Evolutionary conservation across 1,140 invertebrate species (phyloP), one percentile per base, ranked within the genome.

Genomic region (Maniola jurtina): DNA sequence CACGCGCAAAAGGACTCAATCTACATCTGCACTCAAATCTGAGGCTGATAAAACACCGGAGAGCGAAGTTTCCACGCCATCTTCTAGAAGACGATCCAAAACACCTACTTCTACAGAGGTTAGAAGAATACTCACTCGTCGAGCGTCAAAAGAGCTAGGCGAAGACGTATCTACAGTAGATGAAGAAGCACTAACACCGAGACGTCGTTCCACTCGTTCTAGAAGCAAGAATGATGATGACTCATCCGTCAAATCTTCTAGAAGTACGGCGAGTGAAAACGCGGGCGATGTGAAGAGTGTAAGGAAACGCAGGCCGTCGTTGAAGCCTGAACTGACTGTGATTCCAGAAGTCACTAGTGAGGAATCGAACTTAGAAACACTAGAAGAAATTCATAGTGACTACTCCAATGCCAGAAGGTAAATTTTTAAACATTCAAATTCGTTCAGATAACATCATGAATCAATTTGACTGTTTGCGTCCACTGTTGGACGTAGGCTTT

Each of bases 281-380:
- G 9, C 74, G 77, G 47, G 55, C 36, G 55, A 57, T 6, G 64
- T 59, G 0, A 78, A 75, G 62, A 60, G 71, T n/a, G 65, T 67
- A 0, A 82, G 84, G 35, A 91, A 86, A 61, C 79, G 84, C 5
- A 76, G 81, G 35, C 85, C 83, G 35, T 82, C 84, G 15, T 45
- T 89, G 33, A 90, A 88, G 61, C 75, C 88, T 0, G 90, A 91
- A n/a, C 63, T 91, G 55, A 86, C 86, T 15, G 89, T 86, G n/a
- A 91, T 91, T 66, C 88, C 90, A 0, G 90, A 91, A 70, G 78
- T 78, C 7, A 72, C 75, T 0, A 68, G 71, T 0, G 79, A 85
- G 14, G 88, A 90, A 25, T 16, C 57, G 0, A 70, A 62, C 34
- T 69, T 58, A 15, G 74, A 73, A 50, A 59, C 25, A 45, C 42